Conservation (phyloP, 1,140 invertebrate genomes). For the Pachypeltis micranthus region DNA sequence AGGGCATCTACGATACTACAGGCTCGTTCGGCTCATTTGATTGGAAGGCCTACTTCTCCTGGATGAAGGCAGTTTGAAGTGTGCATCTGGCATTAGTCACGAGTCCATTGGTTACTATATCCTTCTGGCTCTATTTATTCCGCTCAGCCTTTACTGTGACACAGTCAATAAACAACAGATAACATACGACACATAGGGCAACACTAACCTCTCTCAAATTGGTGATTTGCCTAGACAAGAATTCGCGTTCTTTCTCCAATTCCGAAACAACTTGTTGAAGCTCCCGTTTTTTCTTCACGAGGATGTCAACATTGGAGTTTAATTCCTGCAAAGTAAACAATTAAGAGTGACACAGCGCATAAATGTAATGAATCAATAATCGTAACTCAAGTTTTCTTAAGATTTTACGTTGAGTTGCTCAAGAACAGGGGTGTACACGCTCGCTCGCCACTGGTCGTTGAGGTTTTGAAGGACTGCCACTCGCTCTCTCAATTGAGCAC, state of each 20-base stretch:
- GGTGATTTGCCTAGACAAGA: background rate
- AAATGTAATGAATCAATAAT: too few species aligned
- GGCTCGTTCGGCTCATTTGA: too few species aligned
- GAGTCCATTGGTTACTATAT: too few species aligned
- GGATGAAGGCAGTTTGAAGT: too few species aligned
- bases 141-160: too few species aligned
- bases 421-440: slow-evolving; percentile 9
- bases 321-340: background rate
- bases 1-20: too few species aligned
- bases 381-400: too few species aligned
- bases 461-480: slow-evolving; percentile 28
- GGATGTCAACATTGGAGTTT: background rate
- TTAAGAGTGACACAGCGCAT: background rate
- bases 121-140: too few species aligned
- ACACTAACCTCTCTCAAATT: background rate
- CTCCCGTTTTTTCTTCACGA: background rate
- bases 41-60: too few species aligned
- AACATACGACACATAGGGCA: too few species aligned
- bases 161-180: too few species aligned
- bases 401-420: slow-evolving; percentile 16
- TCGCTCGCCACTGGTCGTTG: slow-evolving; percentile 20
- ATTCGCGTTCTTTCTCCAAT: background rate
- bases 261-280: background rate
- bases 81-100: too few species aligned
- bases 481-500: slow-evolving; percentile 34